Conservation (phyloP, 2,888 invertebrate species). For the Drosophila mercatorum region DNA sequence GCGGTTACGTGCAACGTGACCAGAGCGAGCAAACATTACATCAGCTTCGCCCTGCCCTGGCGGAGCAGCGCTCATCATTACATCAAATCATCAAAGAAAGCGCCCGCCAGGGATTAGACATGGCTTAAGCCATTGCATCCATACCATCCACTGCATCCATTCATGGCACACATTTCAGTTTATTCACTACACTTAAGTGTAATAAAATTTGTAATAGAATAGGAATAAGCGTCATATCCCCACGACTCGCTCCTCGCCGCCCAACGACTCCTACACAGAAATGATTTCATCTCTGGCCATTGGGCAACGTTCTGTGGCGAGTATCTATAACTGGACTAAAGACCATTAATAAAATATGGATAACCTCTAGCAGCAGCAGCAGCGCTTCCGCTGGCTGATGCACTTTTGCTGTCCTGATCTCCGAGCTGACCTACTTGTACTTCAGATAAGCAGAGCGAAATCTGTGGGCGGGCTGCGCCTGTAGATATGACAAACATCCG, state of each 20-base stretch:
- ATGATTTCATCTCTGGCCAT: conserved; percentile 61
- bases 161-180: conserved; percentile 60
- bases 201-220: conserved; percentile 50
- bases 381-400: conserved; percentile 62
- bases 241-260: background rate
- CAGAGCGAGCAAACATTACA: conserved; percentile 76
- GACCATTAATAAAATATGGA: conserved; percentile 46
- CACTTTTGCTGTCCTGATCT: conserved; percentile 46
- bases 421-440: conserved; percentile 43
- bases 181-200: conserved; percentile 37
- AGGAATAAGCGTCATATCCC: conserved; percentile 41
- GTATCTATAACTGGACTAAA: conserved; percentile 39
- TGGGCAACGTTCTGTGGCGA: conserved; percentile 38
- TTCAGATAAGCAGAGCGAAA: conserved; percentile 21
- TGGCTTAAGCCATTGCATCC: conserved; percentile 44
- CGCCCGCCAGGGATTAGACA: conserved; percentile 61
- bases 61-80: conserved; percentile 44
- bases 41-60: conserved; percentile 47
- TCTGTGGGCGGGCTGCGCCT: conserved; percentile 49
- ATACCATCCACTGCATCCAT: conserved; percentile 39
- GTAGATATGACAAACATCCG: conserved; percentile 52
- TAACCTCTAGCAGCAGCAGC: conserved; percentile 27
- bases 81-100: conserved; percentile 30
- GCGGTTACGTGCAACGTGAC: conserved; percentile 75
- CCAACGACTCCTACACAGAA: conserved; percentile 46